Percentiles rank a stretch among this genome's conserved stretches.
These are phyloP conservation scores for Adelphocoris suturalis DNA, from an alignment of 2,888 invertebrate genomes.

Conservation along the genomic window DNA sequence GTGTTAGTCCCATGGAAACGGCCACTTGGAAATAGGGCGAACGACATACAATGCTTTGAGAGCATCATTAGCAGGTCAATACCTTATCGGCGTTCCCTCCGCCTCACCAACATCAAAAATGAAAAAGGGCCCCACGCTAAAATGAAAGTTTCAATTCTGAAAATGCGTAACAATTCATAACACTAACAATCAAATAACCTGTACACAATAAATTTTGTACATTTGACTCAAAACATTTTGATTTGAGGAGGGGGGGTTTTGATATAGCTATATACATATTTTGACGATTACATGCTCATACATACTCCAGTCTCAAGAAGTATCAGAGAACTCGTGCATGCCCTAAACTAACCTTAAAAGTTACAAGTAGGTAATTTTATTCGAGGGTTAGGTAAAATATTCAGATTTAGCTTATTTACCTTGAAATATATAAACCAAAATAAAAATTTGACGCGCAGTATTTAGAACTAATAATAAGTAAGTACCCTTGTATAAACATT, in stretches of 20 bases:
- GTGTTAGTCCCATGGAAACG: neutral
- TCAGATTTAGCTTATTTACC: neutral
- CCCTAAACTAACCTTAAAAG: conserved; percentile 3
- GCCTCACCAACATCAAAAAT: neutral
- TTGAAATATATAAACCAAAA: neutral
- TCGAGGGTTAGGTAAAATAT: conserved; percentile 31
- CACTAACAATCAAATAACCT: conserved; percentile 54
- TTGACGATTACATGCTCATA: conserved; percentile 14
- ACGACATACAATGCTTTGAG: neutral
- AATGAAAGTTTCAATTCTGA: conserved; percentile 5
- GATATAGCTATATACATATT: conserved; percentile 46
- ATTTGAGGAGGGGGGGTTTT: conserved; percentile 40
- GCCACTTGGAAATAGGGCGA: conserved; percentile 7
- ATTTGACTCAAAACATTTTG: conserved; percentile 26
- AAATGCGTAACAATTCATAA: conserved; percentile 28
- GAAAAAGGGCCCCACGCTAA: neutral
- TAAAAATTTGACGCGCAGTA: neutral
- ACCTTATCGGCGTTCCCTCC: neutral
- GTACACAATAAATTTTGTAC: conserved; percentile 48
- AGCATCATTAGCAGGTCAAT: conserved; percentile 33
- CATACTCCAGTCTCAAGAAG: neutral
- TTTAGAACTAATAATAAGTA: neutral
- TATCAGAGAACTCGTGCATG: neutral
- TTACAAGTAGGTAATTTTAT: conserved; percentile 16
- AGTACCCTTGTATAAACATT: conserved; percentile 8